Percentiles rank a stretch among this genome's conserved stretches.
Evolutionary conservation across 1,140 invertebrate species (phyloP).

Genomic region (Homalodisca vitripennis): DNA sequence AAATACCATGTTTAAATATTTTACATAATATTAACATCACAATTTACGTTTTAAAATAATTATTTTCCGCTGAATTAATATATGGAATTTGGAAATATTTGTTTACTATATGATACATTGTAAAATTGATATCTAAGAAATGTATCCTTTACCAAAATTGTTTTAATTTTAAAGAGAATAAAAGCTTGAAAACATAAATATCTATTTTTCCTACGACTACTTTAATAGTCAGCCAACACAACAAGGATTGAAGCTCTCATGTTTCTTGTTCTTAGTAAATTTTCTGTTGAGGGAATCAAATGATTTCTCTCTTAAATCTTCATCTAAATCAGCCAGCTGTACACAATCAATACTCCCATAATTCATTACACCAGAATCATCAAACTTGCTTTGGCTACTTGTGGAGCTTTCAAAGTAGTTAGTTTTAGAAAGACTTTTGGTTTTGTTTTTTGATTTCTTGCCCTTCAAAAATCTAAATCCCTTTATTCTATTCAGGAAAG

Average conservation of each 20-base stretch:
- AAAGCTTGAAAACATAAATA: too few relatives aligned
- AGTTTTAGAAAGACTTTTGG: background rate
- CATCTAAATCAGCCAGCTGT: conserved; percentile 1
- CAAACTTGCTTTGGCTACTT: conserved; percentile 13
- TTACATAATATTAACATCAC: too few relatives aligned
- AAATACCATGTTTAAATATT: too few relatives aligned
- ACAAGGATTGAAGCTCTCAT: conserved; percentile 26
- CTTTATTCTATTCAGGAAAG: conserved; percentile 24
- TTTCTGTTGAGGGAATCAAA: background rate
- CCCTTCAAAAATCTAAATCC: conserved; percentile 27
- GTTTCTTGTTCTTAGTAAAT: conserved; percentile 15
- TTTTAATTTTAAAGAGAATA: too few relatives aligned
- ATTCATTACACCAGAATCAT: conserved; percentile 16
- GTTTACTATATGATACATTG: too few relatives aligned
- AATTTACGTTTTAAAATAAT: too few relatives aligned
- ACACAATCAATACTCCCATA: conserved; percentile 26
- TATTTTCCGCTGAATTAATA: too few relatives aligned
- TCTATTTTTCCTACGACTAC: too few relatives aligned
- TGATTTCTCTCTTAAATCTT: background rate
- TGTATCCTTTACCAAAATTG: too few relatives aligned
- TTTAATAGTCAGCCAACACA: conserved; percentile 27
- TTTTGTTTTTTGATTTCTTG: conserved; percentile 15
- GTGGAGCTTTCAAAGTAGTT: background rate
- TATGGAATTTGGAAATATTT: too few relatives aligned
- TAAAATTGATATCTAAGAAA: too few relatives aligned